phyloP scores from a whole-genome alignment of 2,797 vertebrate genomes.

The Hippoglossus hippoglossus region DNA sequence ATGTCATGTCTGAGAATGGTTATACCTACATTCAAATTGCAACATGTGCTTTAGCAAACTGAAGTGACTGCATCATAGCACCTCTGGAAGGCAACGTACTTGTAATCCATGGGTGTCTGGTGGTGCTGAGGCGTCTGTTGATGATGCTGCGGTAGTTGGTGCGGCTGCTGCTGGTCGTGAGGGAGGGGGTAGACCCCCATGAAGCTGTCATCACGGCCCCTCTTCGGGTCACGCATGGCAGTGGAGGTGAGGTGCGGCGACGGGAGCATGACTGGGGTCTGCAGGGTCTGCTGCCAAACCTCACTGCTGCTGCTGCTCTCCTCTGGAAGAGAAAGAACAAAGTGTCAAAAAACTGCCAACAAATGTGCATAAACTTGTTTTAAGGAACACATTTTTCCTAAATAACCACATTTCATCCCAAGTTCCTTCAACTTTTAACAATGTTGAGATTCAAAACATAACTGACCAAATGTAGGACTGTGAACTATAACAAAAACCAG shows the following conservation, averaged over 20 bases:
- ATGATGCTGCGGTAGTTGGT: conserved; percentile 82
- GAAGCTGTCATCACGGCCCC: conserved; percentile 94
- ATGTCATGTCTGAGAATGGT: too few relatives aligned
- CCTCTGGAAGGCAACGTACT: conserved; percentile 80
- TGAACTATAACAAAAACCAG: neutral
- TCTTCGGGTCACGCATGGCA: conserved; percentile 96
- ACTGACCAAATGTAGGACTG: neutral
- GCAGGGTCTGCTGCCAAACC: conserved; percentile 95
- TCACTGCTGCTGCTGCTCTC: conserved; percentile 96
- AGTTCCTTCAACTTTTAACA: neutral
- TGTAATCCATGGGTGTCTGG: conserved; percentile 96
- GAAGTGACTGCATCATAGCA: too few relatives aligned
- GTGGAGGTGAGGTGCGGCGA: conserved; percentile 98
- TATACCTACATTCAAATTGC: neutral
- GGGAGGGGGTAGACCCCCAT: conserved; percentile 97
- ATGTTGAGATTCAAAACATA: conserved; percentile 9
- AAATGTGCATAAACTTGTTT: neutral
- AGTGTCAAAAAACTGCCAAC: neutral
- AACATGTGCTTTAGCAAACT: too few relatives aligned
- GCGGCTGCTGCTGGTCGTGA: conserved; percentile 89
- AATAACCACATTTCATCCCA: neutral
- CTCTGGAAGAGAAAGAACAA: conserved; percentile 75
- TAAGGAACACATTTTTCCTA: neutral
- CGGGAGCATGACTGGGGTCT: conserved; percentile 97
- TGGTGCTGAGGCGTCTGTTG: conserved; percentile 87